phyloP scores from a whole-genome alignment of 2,113 vertebrate species.

The cat (Felis catus) region F.catus_Fca126_mat1.0 CM031412.1:30922501-30923000 shows the following conservation, averaged over 20 bases:
- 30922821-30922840: fast-evolving
- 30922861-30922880: neutral
- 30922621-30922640: neutral
- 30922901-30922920: neutral
- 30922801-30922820: neutral
- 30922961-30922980: neutral
- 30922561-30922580: neutral
- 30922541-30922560: neutral
- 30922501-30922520: neutral
- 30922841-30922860: neutral
- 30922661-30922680: neutral
- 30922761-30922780: neutral
- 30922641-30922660: neutral
- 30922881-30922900: neutral
- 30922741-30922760: neutral
- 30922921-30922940: neutral
- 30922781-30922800: neutral
- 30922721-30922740: neutral
- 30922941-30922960: neutral
- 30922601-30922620: neutral
- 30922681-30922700: neutral
- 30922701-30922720: neutral
- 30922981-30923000: neutral
- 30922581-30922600: neutral
- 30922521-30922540: neutral